Evolutionary conservation across 2,888 invertebrate genomes (phyloP).

Genomic region (Rhodophaea formosa): DNA sequence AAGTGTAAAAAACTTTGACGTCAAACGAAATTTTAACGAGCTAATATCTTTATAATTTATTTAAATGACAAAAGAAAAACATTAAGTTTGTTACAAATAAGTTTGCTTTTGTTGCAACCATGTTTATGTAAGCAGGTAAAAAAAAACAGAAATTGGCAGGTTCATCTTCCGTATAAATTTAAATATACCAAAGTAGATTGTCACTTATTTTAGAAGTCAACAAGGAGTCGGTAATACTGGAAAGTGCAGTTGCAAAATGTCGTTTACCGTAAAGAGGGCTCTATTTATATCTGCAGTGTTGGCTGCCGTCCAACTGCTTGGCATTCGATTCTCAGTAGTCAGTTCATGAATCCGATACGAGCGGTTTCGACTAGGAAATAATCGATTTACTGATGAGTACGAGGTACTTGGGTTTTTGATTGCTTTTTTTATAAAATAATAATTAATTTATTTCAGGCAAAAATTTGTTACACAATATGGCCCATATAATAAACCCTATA

Average conservation of each 20-base stretch:
- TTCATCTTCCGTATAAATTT: background rate
- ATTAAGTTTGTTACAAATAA: no score
- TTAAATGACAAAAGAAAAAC: no score
- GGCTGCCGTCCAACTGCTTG: conserved; percentile 3
- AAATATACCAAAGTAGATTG: background rate
- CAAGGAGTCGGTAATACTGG: background rate
- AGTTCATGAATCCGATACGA: conserved; percentile 5
- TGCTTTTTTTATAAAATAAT: no score
- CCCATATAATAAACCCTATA: no score
- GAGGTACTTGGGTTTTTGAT: background rate
- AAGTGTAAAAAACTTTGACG: no score
- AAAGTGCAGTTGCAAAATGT: conserved; percentile 12
- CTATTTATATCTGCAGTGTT: conserved; percentile 10
- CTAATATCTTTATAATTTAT: no score
- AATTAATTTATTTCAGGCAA: no score
- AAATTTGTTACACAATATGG: no score
- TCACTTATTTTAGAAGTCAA: background rate
- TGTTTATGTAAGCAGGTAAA: no score
- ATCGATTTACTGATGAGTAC: conserved; percentile 3
- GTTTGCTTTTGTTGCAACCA: no score
- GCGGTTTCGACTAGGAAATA: conserved; percentile 6
- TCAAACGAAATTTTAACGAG: no score
- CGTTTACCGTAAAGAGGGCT: conserved; percentile 10
- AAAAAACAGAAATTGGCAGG: no score
- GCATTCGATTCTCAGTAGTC: conserved; percentile 4